Conservation (phyloP, 2,113 vertebrate species). For the Ceyx melanurus region DNA sequence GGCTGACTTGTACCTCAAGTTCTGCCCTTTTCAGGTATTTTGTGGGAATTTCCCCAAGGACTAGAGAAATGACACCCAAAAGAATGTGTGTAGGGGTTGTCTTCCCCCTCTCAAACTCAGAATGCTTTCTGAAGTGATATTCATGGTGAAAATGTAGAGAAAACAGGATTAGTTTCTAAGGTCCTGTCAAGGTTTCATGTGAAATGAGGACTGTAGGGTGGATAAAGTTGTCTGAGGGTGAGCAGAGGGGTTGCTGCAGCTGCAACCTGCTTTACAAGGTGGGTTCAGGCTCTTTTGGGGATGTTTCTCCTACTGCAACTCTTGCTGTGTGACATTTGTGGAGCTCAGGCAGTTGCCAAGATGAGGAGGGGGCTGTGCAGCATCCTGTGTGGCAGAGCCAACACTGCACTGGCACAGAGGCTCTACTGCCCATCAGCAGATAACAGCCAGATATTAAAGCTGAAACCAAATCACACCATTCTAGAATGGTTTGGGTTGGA, state of each 20-base stretch:
- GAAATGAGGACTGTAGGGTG: neutral
- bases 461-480: neutral
- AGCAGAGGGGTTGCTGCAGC: neutral
- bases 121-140: neutral
- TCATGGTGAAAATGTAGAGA: neutral
- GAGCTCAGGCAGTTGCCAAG: fast-evolving
- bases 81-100: neutral
- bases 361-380: neutral
- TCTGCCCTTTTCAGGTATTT: neutral
- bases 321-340: neutral
- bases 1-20: neutral
- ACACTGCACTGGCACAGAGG: neutral
- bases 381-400: fast-evolving
- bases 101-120: neutral
- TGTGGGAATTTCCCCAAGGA: neutral
- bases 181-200: neutral
- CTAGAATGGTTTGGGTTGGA: neutral
- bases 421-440: neutral
- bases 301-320: neutral
- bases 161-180: neutral
- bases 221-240: neutral
- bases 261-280: neutral
- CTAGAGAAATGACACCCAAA: neutral
- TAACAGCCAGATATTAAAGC: neutral
- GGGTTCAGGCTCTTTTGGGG: neutral